Evolutionary conservation across 2,888 invertebrate genomes (phyloP).

Genomic region (Iphiclides podalirius): DNA sequence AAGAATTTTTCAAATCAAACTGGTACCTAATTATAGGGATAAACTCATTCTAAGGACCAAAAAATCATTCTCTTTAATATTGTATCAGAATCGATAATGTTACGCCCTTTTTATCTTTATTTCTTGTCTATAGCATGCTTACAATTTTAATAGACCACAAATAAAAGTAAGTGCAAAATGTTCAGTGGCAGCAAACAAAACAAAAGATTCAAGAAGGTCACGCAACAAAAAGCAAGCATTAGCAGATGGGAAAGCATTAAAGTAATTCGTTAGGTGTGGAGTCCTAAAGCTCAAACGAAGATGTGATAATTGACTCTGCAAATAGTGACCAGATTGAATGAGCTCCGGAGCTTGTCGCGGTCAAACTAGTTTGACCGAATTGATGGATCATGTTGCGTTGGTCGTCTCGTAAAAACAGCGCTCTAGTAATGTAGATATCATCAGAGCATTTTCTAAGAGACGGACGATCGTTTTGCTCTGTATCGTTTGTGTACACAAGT

Average conservation of each 20-base stretch:
- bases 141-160: no score
- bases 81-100: no score
- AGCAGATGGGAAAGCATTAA: conserved; percentile 31
- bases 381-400: conserved; percentile 24
- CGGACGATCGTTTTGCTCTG: conserved; percentile 41
- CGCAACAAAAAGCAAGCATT: conserved; percentile 18
- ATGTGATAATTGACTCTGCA: conserved; percentile 37
- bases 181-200: no score
- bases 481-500: no score
- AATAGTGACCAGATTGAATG: conserved; percentile 24
- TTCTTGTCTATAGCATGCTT: no score
- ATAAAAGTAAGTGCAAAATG: no score
- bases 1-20: no score
- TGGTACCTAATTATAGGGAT: no score
- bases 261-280: conserved; percentile 46
- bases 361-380: not conserved
- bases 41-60: no score
- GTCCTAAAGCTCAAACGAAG: conserved; percentile 38
- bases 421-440: conserved; percentile 46
- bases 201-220: conserved; percentile 5
- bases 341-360: conserved; percentile 16
- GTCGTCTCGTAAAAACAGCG: conserved; percentile 24
- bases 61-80: no score
- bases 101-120: no score
- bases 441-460: conserved; percentile 41